Evolutionary conservation across 2,113 vertebrate genomes (phyloP).

Genomic region (Nothocercus nigrocapillus): DNA sequence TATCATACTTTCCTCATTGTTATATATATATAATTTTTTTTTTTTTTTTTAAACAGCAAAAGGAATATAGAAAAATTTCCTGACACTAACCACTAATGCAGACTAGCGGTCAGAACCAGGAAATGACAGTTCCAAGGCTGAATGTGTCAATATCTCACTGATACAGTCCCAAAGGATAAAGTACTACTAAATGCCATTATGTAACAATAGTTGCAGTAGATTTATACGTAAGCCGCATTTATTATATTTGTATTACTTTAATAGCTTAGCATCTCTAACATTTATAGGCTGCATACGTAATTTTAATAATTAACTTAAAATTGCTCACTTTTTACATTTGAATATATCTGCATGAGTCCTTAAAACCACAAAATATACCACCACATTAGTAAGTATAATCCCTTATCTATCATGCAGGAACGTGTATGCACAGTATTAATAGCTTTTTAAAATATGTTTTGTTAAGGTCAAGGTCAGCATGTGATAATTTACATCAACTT

Average conservation of each 20-base stretch:
- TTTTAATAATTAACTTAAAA: not conserved
- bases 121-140: not conserved
- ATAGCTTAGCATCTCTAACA: not conserved
- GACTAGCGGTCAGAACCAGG: constrained; percentile 8
- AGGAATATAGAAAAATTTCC: constrained; percentile 12
- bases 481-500: not conserved
- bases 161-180: not conserved
- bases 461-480: not conserved
- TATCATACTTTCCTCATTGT: not conserved
- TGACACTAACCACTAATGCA: constrained; percentile 31
- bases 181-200: not conserved
- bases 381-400: not conserved
- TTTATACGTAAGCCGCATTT: not conserved
- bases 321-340: not conserved
- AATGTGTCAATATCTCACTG: not conserved
- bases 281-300: not conserved
- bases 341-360: not conserved
- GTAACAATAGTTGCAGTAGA: not conserved
- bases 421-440: not conserved
- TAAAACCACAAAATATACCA: not conserved
- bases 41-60: not conserved
- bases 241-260: not conserved
- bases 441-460: not conserved
- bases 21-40: not conserved
- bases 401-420: not conserved